Evolutionary conservation across 2,113 vertebrate species (phyloP).

Genomic region (Dipodomys spectabilis): DNA sequence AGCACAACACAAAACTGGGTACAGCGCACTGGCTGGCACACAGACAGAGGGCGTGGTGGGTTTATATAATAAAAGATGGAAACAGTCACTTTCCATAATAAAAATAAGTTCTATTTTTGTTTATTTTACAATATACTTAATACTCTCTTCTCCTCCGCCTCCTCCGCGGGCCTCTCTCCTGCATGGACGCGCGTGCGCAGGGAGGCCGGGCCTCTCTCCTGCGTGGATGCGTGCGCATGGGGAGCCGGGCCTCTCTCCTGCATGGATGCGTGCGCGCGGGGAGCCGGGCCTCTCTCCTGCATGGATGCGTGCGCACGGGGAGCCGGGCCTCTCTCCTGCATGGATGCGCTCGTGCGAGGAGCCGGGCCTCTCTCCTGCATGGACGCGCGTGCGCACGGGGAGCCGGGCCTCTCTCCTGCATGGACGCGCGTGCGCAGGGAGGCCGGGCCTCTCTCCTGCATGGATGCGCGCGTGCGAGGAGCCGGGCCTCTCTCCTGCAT

Average conservation of each 20-base stretch:
- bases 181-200: constrained; percentile 78
- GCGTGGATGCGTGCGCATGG: too few relatives aligned
- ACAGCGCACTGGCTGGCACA: constrained; percentile 95
- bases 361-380: too few relatives aligned
- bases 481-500: background rate
- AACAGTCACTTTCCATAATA: constrained; percentile 99
- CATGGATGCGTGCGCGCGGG: too few relatives aligned
- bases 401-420: constrained; percentile 8
- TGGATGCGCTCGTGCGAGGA: constrained; percentile 65
- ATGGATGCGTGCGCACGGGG: too few relatives aligned
- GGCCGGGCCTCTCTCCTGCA: constrained; percentile 84
- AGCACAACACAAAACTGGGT: constrained; percentile 82
- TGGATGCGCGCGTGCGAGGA: constrained; percentile 73
- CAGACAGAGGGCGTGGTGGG: constrained; percentile 91
- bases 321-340: too few relatives aligned
- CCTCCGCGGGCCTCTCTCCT: constrained; percentile 84
- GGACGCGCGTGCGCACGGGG: constrained; percentile 76
- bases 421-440: too few relatives aligned
- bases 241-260: too few relatives aligned
- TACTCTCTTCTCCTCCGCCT: constrained; percentile 89
- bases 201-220: constrained; percentile 50
- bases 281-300: too few relatives aligned
- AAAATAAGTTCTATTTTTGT: constrained; percentile 99
- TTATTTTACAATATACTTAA: constrained; percentile 99
- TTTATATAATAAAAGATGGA: constrained; percentile 94